Evolutionary conservation across 1,140 invertebrate genomes (phyloP), one percentile per base, ranked within the genome.

Genomic region (Temnothorax curvispinosus): DNA sequence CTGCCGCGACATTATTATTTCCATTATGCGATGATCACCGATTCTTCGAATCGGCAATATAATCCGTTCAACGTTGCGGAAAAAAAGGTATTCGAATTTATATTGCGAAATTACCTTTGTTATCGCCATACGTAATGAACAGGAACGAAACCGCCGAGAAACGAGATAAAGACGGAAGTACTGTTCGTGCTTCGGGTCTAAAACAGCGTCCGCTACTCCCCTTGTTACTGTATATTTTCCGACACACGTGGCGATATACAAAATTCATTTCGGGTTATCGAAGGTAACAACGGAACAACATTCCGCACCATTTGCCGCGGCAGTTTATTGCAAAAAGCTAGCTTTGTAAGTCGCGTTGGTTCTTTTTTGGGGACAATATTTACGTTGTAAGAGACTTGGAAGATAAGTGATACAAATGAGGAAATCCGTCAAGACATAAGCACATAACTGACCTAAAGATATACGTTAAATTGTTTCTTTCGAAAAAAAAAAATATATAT

Each of bases 221-320:
- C 44, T 78, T 64, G 58, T 78, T 78, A 77, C 5, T 4, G 58
- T n/a, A 15, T 64, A 77, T 64, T 78, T 78, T 65, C 41, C 18
- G 58, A 44, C 58, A 65, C 18, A 2, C 38, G 32, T 64, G 18
- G 6, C 15, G 27, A 78, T 65, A 78, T 47, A 78, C 27, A 64
- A 78, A 65, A 78, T 78, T 65, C 44, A 78, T 65, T 78, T 78
- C 18, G 18, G 6, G 44, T 50, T 64, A 62, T 77, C 56, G 44
- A n/a, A 65, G 50, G 11, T 64, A 78, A 50, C 54, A 65, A 65
- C 44, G 13, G 18, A 3, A n/a, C 41, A 78, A 50, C 27, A 38
- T 21, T 7, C 13, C 35, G 52, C 38, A 15, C 9, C 18, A 44
- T 62, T 47, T 41, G 27, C 21, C 9, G 58, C n/a, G n/a, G 44